A percentile compares a stretch with the other conserved stretches of the same genome.
phyloP scores from a whole-genome alignment of 2,888 invertebrate species.

The Celastrina argiolus region DNA sequence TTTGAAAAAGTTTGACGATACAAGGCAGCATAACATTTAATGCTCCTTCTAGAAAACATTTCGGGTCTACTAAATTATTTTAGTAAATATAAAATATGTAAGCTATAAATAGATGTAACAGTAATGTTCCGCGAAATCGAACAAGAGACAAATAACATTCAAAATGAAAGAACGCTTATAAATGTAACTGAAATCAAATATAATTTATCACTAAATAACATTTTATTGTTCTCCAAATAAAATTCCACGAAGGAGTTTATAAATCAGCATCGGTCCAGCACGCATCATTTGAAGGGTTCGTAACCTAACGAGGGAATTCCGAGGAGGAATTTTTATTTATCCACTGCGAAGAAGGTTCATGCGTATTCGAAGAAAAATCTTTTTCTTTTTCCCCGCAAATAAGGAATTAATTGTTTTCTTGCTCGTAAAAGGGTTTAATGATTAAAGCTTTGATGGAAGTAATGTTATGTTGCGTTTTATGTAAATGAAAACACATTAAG shows the following conservation, averaged over 20 bases:
- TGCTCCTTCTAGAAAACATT: too few species aligned
- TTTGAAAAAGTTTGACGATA: too few species aligned
- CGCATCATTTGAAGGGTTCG: constrained; percentile 4
- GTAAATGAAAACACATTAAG: not conserved
- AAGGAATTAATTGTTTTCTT: constrained; percentile 3
- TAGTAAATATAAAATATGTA: too few species aligned
- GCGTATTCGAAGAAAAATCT: not conserved
- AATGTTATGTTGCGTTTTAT: not conserved
- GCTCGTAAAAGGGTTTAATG: constrained; percentile 2
- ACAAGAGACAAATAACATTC: not conserved
- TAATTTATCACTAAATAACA: not conserved
- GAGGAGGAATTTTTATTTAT: constrained; percentile 10
- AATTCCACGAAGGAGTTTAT: not conserved
- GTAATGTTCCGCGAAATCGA: not conserved
- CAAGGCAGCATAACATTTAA: too few species aligned
- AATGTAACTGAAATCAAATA: not conserved
- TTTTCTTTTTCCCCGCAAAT: not conserved
- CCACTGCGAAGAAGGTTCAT: not conserved
- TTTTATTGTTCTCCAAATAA: not conserved
- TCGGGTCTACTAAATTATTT: too few species aligned
- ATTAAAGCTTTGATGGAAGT: constrained; percentile 4
- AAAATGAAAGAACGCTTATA: not conserved
- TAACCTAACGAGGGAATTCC: constrained; percentile 1
- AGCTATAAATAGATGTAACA: too few species aligned
- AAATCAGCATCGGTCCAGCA: constrained; percentile 3